Base-by-base conservation (phyloP, 1,140 invertebrate genomes). In the Nymphalis io region DNA sequence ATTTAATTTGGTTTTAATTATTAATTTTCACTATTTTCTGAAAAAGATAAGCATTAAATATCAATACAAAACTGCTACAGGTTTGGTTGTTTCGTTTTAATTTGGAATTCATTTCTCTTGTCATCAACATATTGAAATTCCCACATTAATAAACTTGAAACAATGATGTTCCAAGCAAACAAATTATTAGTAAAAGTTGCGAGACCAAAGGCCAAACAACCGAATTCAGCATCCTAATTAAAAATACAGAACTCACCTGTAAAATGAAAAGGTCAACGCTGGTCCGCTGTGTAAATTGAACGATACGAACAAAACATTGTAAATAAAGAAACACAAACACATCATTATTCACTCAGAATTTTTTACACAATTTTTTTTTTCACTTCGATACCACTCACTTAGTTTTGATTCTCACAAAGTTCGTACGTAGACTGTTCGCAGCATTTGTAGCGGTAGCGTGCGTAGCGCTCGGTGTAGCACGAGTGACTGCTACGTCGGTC, bases 231-330 rank as follows among this genome's bases (percentile, higher is more conserved):
- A 57, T 66, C 71, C 73, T 78, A 80, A 84, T 85, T 83, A 86
- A 86, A 82, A 83, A 84, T 78, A 84, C 76, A 84, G 73, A 82
- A 83, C 78, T 84, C 79, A 88, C 85, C 85, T 85, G 85, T 69
- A 79, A 84, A 86, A 88, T 82, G 75, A 58, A 74, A 80, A 78
- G 80, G 77, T 85, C 85, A 88, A 86, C 75, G 84, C 73, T 71
- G 75, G 73, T 21, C 16, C 51, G 76, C 80, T 80, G 68, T 70
- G 75, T 75, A 76, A 79, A 79, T 81, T 78, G 76, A 60, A 81
- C 70, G 70, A 71, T 66, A 51, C 39, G 69, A 68, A 74, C 73
- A 61, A 62, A 75, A 69, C 76, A 79, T 79, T 73, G 63, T 74
- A 72, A 68, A 68, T 69, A 53, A 72, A 68, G 68, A 73, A 60